phyloP scores from a whole-genome alignment of 2,888 invertebrate species.

The Stegana nigrithorax region DNA sequence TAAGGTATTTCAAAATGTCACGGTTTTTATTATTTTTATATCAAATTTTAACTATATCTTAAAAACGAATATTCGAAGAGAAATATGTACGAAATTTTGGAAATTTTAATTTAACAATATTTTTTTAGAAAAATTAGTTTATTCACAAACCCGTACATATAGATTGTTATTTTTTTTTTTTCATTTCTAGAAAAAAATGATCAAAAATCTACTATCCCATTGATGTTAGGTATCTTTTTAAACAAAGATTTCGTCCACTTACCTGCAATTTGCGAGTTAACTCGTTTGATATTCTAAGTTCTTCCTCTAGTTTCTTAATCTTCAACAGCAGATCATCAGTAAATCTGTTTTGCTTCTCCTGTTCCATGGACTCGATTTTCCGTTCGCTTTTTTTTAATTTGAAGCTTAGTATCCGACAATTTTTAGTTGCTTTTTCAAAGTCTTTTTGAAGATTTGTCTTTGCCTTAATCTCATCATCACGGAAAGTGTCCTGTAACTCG shows the following conservation, averaged over 20 bases:
- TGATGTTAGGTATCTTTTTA: no score
- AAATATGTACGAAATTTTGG: no score
- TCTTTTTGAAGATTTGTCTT: slow-evolving; percentile 94
- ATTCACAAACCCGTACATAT: no score
- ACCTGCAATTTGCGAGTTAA: slow-evolving; percentile 77
- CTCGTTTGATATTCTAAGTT: slow-evolving; percentile 84
- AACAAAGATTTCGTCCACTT: background rate
- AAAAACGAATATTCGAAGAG: no score
- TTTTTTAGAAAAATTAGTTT: no score
- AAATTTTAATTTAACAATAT: no score
- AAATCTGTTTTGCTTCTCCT: slow-evolving; percentile 79
- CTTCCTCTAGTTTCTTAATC: slow-evolving; percentile 86
- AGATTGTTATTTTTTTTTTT: no score
- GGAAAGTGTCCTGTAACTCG: slow-evolving; percentile 97
- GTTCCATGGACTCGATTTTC: slow-evolving; percentile 85
- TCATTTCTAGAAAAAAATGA: no score
- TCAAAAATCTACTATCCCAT: no score
- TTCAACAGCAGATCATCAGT: slow-evolving; percentile 75
- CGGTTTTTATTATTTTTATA: no score
- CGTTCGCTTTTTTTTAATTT: slow-evolving; percentile 97
- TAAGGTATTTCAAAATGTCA: no score
- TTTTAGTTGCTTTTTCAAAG: slow-evolving; percentile 96
- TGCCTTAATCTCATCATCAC: slow-evolving; percentile 97
- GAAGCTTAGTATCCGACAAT: slow-evolving; percentile 97
- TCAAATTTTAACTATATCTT: no score